Conservation (phyloP, 2,113 vertebrate genomes). For the Pomatorhinus ruficollis region DNA sequence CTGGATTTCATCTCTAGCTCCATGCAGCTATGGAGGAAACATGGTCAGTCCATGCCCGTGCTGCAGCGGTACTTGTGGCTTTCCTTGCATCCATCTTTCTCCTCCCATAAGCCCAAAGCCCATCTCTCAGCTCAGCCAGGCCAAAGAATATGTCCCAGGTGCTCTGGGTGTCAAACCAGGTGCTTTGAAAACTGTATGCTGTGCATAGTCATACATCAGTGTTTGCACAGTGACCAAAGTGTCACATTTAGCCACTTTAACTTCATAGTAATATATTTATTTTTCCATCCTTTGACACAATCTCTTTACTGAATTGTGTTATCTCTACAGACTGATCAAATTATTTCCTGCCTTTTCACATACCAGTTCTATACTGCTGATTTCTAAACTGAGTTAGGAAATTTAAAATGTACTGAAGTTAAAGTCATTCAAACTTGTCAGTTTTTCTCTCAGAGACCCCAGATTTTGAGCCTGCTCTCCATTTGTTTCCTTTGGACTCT, state of each 20-base stretch:
- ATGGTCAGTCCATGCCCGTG: fast-evolving
- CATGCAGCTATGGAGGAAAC: not conserved
- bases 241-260: not conserved
- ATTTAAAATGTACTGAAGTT: not conserved
- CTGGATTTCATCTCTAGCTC: not conserved
- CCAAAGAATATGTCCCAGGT: not conserved
- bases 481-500: not conserved
- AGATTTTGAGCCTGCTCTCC: not conserved
- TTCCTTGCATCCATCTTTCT: not conserved
- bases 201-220: not conserved
- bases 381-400: not conserved
- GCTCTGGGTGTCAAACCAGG: not conserved
- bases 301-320: not conserved
- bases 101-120: not conserved
- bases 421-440: not conserved
- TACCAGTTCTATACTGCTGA: not conserved
- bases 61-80: not conserved
- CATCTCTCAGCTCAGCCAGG: not conserved
- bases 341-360: not conserved
- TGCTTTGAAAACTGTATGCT: not conserved
- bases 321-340: not conserved
- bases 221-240: not conserved
- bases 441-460: not conserved
- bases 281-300: not conserved
- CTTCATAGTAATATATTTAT: not conserved